Percentiles rank a stretch among this genome's conserved stretches.
Evolutionary conservation across 1,140 invertebrate species (phyloP).

Genomic region (Idris sp.): DNA sequence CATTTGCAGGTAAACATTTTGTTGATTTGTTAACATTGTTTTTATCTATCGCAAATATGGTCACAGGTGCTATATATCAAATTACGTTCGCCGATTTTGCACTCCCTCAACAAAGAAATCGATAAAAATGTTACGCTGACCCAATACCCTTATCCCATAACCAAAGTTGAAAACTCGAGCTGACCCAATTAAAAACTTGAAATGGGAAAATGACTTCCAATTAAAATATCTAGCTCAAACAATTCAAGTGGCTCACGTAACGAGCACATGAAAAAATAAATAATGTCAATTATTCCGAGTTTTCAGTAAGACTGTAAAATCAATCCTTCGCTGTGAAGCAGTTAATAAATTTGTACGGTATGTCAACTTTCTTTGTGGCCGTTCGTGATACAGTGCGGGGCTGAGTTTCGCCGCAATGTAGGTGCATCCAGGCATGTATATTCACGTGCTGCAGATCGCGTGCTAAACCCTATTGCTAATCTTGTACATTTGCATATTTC

Average conservation of each 20-base stretch:
- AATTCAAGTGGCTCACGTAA: conserved; percentile 2
- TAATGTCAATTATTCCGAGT: conserved; percentile 40
- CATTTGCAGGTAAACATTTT: conserved; percentile 30
- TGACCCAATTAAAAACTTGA: conserved; percentile 8
- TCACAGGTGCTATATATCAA: too few species aligned
- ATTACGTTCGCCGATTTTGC: conserved; percentile 11
- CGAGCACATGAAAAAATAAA: conserved; percentile 22
- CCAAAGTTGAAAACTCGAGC: too few species aligned
- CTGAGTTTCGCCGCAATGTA: conserved; percentile 36
- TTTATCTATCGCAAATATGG: too few species aligned
- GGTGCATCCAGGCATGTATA: conserved; percentile 34
- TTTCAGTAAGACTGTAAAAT: conserved; percentile 33
- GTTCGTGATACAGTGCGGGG: conserved; percentile 51
- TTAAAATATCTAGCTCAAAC: conserved; percentile 10
- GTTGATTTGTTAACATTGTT: conserved; percentile 46
- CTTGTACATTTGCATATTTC: conserved; percentile 59
- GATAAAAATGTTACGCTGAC: conserved; percentile 31
- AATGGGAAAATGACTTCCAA: conserved; percentile 9
- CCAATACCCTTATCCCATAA: too few species aligned
- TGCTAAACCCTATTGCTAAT: conserved; percentile 46
- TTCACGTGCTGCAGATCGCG: conserved; percentile 54
- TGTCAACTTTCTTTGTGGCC: conserved; percentile 43
- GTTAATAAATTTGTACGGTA: conserved; percentile 57
- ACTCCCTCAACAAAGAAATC: conserved; percentile 32
- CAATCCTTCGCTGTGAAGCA: conserved; percentile 36